Conservation (phyloP, 2,888 invertebrate genomes). For the Taenaris catops region DNA sequence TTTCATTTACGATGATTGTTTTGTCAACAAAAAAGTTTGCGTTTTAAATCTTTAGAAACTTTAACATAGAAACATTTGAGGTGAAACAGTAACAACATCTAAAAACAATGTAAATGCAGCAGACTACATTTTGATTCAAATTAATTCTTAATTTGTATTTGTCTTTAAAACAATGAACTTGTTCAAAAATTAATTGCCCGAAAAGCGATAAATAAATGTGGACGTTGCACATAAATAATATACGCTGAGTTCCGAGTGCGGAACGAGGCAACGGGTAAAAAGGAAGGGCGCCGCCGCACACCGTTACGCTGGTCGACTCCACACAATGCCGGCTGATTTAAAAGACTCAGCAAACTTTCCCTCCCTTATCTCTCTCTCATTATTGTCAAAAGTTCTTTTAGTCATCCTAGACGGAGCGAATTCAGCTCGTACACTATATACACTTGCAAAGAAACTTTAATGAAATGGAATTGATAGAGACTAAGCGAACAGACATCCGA, state of each 20-base stretch:
- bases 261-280: constrained; percentile 44
- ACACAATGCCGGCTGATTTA: constrained; percentile 51
- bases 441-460: constrained; percentile 28
- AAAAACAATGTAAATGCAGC: too few species aligned
- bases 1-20: constrained; percentile 16
- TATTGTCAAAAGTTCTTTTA: constrained; percentile 47
- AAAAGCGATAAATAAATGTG: constrained; percentile 64
- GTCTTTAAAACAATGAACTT: constrained; percentile 46
- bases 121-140: too few species aligned
- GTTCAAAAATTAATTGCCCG: constrained; percentile 66
- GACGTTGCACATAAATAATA: constrained; percentile 48
- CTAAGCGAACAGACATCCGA: too few species aligned
- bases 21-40: constrained; percentile 14
- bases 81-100: too few species aligned
- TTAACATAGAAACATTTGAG: too few species aligned
- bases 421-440: constrained; percentile 30
- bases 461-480: constrained; percentile 27
- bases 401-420: constrained; percentile 37
- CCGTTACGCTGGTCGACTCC: constrained; percentile 54
- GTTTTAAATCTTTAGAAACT: too few species aligned
- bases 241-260: constrained; percentile 58
- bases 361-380: constrained; percentile 60
- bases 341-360: constrained; percentile 56
- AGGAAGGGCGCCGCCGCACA: constrained; percentile 57
- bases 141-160: constrained; percentile 14